Base-by-base conservation (phyloP, 1,140 invertebrate genomes). In the Andricus grossulariae region DNA sequence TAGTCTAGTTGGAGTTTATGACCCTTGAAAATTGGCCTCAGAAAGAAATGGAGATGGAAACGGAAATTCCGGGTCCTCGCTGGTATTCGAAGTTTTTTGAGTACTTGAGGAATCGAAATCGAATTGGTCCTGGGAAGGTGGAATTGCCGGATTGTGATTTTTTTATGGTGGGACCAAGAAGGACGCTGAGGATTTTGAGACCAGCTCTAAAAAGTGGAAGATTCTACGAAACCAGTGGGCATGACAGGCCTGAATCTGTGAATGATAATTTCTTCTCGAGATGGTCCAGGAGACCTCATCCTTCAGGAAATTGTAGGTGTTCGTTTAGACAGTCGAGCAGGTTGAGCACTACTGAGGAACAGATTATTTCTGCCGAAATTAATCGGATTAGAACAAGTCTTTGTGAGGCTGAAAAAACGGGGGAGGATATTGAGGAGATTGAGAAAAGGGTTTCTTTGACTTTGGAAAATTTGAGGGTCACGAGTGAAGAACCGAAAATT, bases 221-320 rank as follows among this genome's bases (percentile, higher is more conserved):
- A 73, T 91, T 83, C 39, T 90, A 91, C 77, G 88, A 90, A 49
- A 87, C 80, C 25, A 70, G 82, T 1, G 80, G 80, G n/a, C 80
- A 73, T 18, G 84, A 89, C 0, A 83, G 87, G 45, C 86, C 87
- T 0, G 90, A 90, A 71, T 89, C 89, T 1, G 78, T 91, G 18
- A 86, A 89, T 70, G 90, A 90, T n/a, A 90, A 91, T 73, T 91
- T 92, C 75, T 89, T 90, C 70, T 81, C 86, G 1, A 85, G 87
- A 0, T 91, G 90, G 90, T 84, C 88, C 8, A 84, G 79, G 16
- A 82, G 87, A 16, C 89, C 90, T 0, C 90, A 91, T 79, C 87
- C 90, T 0, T 88, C 89, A 7, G 87, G 85, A 0, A 90, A 90
- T 39, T 92, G 91, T 60, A 82, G 90, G 6, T 92, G 90, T 45